A percentile compares a stretch with the other conserved stretches of the same genome.
These are phyloP conservation scores for Mus spicilegus DNA, from an alignment of 2,113 vertebrate species.

Conservation along the genomic window DNA sequence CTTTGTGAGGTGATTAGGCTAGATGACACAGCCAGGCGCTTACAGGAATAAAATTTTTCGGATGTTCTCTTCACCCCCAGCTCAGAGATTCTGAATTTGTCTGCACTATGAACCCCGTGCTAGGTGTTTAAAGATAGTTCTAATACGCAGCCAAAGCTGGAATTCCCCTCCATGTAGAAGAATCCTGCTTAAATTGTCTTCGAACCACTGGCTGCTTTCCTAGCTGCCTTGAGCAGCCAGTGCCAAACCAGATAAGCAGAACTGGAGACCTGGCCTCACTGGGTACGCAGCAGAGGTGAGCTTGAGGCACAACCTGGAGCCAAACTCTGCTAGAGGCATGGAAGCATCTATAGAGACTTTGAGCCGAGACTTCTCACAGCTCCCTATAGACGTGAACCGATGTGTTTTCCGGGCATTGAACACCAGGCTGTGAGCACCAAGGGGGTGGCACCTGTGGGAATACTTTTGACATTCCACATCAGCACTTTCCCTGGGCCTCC, in stretches of 20 bases:
- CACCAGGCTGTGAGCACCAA: rapidly evolving
- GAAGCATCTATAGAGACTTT: not conserved
- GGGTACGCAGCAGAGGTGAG: not conserved
- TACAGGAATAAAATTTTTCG: not conserved
- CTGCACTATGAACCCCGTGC: not conserved
- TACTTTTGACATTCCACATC: not conserved
- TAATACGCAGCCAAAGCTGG: not conserved
- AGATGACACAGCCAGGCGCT: not conserved
- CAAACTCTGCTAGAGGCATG: not conserved
- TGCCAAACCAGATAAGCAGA: not conserved
- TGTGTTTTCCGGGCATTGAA: not conserved
- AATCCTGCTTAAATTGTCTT: not conserved
- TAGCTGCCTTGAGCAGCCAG: not conserved
- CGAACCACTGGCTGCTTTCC: not conserved
- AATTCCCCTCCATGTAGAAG: not conserved
- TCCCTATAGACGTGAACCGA: not conserved
- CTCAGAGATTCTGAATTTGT: not conserved
- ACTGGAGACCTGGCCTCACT: not conserved
- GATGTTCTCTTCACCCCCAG: not conserved
- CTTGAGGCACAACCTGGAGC: not conserved
- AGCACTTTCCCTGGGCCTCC: not conserved
- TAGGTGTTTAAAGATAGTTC: not conserved
- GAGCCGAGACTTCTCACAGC: not conserved
- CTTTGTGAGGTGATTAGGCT: not conserved
- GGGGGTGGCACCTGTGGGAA: not conserved